These are phyloP conservation scores for Serranus cabrilla DNA, from an alignment of 2,797 vertebrate species.

Conservation along the genomic window DNA sequence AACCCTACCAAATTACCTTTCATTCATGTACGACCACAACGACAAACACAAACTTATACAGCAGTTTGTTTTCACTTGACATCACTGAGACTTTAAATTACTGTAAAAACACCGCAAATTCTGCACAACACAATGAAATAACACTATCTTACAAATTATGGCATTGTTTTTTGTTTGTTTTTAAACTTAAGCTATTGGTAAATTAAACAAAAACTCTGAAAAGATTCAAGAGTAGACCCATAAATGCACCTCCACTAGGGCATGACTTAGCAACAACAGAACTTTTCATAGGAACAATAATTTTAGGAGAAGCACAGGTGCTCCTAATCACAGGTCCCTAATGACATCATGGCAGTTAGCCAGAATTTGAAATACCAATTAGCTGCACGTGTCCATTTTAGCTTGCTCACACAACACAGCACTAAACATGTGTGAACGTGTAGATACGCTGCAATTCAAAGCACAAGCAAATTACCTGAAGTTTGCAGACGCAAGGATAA, in stretches of 20 bases:
- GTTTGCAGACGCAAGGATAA: not conserved
- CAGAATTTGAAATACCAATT: not conserved
- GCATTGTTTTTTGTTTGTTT: too few relatives aligned
- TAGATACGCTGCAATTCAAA: not conserved
- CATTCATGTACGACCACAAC: not conserved
- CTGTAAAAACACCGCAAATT: too few relatives aligned
- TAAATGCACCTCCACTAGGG: not conserved
- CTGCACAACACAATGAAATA: too few relatives aligned
- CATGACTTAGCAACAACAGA: not conserved
- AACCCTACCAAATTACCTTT: not conserved
- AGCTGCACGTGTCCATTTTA: not conserved
- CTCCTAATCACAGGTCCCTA: not conserved
- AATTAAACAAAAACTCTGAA: too few relatives aligned
- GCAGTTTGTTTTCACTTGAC: too few relatives aligned
- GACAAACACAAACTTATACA: not conserved
- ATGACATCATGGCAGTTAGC: not conserved
- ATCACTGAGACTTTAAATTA: too few relatives aligned
- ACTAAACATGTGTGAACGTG: not conserved
- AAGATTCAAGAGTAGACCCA: too few relatives aligned
- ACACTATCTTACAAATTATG: too few relatives aligned
- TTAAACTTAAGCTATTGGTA: too few relatives aligned
- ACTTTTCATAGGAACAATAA: not conserved
- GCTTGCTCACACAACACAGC: too few relatives aligned
- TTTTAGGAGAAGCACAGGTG: too few relatives aligned
- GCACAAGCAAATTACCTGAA: not conserved